A percentile compares a stretch with the other conserved stretches of the same genome.
Evolutionary conservation across 2,888 invertebrate species (phyloP).

Genomic region (Sphinx pinastri): DNA sequence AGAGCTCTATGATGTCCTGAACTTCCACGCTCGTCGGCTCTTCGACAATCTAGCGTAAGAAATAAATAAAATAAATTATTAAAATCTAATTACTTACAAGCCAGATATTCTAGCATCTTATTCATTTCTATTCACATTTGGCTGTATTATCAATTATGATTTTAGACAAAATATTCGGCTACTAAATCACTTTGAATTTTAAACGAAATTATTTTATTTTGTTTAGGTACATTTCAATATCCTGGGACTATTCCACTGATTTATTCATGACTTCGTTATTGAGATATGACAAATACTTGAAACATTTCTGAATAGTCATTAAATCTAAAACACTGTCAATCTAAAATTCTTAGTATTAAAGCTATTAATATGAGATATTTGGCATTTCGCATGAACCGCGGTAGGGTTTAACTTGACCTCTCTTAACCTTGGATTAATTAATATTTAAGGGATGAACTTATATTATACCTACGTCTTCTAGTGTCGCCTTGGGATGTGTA

Average conservation of each 20-base stretch:
- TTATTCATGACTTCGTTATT: too few relatives aligned
- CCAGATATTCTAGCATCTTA: too few relatives aligned
- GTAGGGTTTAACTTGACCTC: slow-evolving; percentile 4
- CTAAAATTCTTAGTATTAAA: background rate
- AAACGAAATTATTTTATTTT: too few relatives aligned
- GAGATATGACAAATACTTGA: background rate
- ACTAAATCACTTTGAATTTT: too few relatives aligned
- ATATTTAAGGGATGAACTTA: slow-evolving; percentile 16
- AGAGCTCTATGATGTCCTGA: slow-evolving; percentile 84
- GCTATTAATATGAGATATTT: background rate
- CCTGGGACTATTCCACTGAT: too few relatives aligned
- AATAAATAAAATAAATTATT: background rate
- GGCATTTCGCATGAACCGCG: background rate
- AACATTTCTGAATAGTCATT: background rate
- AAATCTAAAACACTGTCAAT: background rate
- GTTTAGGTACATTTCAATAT: too few relatives aligned
- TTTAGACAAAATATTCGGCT: too few relatives aligned
- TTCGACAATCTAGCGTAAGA: slow-evolving; percentile 83
- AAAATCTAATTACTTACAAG: too few relatives aligned
- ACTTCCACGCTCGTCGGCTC: slow-evolving; percentile 84
- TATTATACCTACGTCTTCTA: slow-evolving; percentile 87
- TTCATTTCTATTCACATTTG: too few relatives aligned
- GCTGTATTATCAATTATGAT: too few relatives aligned
- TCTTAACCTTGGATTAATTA: background rate
- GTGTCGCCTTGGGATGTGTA: slow-evolving; percentile 91